Evolutionary conservation across 2,113 vertebrate species (phyloP).

Genomic region (Scalopus aquaticus): DNA sequence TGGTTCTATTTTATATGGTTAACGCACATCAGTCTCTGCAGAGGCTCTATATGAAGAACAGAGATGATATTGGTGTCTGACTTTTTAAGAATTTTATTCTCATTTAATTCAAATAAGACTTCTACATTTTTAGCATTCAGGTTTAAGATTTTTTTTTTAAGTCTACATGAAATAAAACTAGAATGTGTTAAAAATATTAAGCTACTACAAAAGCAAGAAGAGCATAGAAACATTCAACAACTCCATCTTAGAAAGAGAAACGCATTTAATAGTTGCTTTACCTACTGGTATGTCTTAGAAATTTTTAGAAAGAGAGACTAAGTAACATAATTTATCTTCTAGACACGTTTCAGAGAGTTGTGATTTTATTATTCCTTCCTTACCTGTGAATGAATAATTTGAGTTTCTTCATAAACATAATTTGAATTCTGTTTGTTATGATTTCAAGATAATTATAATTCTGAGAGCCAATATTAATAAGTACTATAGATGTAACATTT

Average conservation of each 20-base stretch:
- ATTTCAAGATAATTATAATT: background rate
- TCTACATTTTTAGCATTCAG: background rate
- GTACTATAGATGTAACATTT: background rate
- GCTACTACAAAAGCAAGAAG: background rate
- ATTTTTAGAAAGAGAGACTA: background rate
- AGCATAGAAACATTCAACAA: background rate
- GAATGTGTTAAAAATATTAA: background rate
- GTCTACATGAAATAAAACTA: background rate
- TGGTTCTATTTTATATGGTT: background rate
- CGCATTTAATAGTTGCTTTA: background rate
- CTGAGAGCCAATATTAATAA: background rate
- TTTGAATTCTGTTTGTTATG: background rate
- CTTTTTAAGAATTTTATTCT: background rate
- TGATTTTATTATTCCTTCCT: constrained; percentile 6
- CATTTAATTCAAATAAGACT: background rate
- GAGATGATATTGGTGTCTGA: background rate
- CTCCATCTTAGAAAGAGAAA: background rate
- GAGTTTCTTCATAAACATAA: background rate
- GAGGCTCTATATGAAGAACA: background rate
- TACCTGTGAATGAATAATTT: background rate
- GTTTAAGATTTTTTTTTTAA: constrained; percentile 19
- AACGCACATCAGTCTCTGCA: background rate
- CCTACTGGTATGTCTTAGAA: background rate
- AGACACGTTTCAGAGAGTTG: background rate
- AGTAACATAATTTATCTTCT: background rate